Conservation (phyloP, 2,113 vertebrate genomes). For the Menura novaehollandiae region DNA sequence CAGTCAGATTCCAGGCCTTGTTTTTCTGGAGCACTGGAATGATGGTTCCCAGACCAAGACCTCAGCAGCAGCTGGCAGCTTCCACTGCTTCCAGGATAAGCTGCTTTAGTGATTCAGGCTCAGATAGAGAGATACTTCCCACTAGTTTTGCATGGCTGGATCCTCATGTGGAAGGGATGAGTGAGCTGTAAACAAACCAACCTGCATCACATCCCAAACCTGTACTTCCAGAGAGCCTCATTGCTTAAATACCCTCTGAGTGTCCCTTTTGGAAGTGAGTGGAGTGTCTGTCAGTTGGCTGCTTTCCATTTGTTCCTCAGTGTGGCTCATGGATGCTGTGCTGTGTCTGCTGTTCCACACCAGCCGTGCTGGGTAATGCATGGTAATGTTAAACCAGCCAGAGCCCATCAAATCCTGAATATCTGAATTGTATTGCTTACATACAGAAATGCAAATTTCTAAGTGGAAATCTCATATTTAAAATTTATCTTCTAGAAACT, state of each 20-base stretch:
- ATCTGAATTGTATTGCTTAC: neutral
- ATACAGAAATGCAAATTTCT: neutral
- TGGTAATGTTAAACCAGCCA: neutral
- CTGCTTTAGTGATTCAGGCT: neutral
- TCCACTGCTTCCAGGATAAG: neutral
- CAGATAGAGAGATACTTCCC: conserved; percentile 5
- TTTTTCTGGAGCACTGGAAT: neutral
- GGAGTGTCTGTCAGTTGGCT: neutral
- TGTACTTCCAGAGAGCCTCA: neutral
- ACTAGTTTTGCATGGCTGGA: conserved; percentile 17
- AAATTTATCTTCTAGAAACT: neutral
- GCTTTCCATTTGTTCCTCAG: neutral
- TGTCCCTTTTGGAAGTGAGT: neutral
- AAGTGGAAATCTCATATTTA: neutral
- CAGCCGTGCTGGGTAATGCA: neutral
- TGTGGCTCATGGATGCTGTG: neutral
- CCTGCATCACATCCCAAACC: conserved; percentile 11
- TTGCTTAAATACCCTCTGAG: conserved; percentile 19
- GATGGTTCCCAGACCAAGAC: neutral
- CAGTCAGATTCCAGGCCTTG: neutral
- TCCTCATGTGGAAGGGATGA: neutral
- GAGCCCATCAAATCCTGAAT: neutral
- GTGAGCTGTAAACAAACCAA: conserved; percentile 30
- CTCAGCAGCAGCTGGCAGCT: neutral
- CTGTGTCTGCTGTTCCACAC: neutral